Evolutionary conservation across 2,797 vertebrate species (phyloP).

Genomic region (Graptemys geographica): DNA sequence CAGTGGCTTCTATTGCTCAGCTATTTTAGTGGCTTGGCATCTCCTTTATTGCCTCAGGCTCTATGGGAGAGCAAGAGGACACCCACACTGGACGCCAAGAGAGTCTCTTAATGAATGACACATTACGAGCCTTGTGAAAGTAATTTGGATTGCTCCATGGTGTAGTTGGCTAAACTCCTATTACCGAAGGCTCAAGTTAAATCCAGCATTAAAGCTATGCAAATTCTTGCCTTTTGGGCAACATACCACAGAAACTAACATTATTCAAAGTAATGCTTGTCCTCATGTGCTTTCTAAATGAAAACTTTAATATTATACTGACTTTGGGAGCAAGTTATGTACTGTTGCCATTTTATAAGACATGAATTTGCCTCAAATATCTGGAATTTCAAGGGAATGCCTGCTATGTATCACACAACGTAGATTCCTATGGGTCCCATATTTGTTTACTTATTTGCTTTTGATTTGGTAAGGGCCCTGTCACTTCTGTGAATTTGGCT

Average conservation of each 20-base stretch:
- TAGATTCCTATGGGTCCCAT: neutral
- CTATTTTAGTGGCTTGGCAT: slow-evolving; percentile 80
- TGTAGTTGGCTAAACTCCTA: slow-evolving; percentile 62
- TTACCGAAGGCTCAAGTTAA: slow-evolving; percentile 69
- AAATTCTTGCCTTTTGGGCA: slow-evolving; percentile 63
- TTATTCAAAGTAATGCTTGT: slow-evolving; percentile 30
- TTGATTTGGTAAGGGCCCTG: neutral
- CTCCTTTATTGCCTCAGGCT: slow-evolving; percentile 72
- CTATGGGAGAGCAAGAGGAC: slow-evolving; percentile 72
- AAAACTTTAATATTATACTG: neutral
- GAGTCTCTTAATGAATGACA: slow-evolving; percentile 78
- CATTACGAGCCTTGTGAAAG: slow-evolving; percentile 69
- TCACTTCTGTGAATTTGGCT: no score
- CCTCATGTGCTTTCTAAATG: slow-evolving; percentile 18
- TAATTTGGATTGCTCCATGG: slow-evolving; percentile 73
- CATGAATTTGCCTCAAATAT: neutral
- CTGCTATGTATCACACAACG: neutral
- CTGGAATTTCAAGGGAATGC: neutral
- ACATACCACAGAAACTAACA: slow-evolving; percentile 30
- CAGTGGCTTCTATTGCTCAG: slow-evolving; percentile 74
- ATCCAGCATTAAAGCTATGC: slow-evolving; percentile 64
- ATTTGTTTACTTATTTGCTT: neutral
- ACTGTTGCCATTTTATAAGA: neutral
- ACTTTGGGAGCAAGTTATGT: neutral
- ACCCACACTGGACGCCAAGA: slow-evolving; percentile 64